Evolutionary conservation across 2,113 vertebrate genomes (phyloP), one percentile per base, ranked within the genome.

Genomic region (Cyprinodon brontotheroides): DNA sequence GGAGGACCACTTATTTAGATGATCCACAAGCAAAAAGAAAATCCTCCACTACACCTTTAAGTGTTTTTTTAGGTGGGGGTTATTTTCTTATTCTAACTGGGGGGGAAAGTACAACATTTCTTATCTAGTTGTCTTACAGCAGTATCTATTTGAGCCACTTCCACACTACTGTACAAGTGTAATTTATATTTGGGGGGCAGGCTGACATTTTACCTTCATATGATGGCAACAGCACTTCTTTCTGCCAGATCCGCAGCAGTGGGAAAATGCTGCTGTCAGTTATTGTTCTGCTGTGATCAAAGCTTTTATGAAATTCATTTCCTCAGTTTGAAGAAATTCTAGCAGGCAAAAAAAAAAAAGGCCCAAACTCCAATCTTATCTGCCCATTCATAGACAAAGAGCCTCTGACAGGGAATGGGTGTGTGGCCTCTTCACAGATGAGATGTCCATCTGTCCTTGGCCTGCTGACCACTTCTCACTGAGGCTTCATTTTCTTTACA

Each of bases 251-350:
- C 36, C 61, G 11, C 29, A 85, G 69, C 61, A 14, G 83, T 76
- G 61, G 78, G 68, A 84, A 90, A 85, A 89, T 86, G 83, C 77
- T 70, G 61, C 82, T 91, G 87, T 90, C 89, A 80, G 47, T 92
- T 89, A 85, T 87, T 87, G 82, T 84, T 86, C 87, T 77, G 43
- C 12, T 69, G 70, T 72, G 85, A 87, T 89, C 84, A 85, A 67
- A 63, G 86, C 77, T 85, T 82, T 80, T 89, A 71, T 81, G 80
- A 90, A 91, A 89, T 89, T 83, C 85, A 86, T 93, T 88, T 90
- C 86, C 79, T 85, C 80, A 63, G 76, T 92, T 86, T 89, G 85
- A 92, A 92, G 87, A 82, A 75, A 61, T 78, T 89, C 85, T 88
- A 87, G 87, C 86, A 83, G 73, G 75, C 50, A 9, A 68, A 86